Conservation (phyloP, 2,113 vertebrate species). For the Corydoras sp. region DNA sequence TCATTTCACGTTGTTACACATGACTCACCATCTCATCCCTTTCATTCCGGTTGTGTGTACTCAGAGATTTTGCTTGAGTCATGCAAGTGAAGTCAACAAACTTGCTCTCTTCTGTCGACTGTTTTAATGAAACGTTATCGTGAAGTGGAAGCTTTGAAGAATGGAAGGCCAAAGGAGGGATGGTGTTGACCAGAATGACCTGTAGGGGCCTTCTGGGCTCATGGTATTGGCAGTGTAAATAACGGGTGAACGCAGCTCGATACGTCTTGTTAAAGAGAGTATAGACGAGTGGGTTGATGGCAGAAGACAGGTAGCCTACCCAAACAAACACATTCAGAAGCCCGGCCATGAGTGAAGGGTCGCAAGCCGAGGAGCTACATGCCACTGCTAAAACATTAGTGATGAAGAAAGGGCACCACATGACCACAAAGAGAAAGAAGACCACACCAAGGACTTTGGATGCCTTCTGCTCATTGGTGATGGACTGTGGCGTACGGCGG, state of each 20-base stretch:
- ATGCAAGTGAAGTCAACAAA: conserved; percentile 56
- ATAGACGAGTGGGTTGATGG: conserved; percentile 89
- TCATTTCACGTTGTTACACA: conserved; percentile 57
- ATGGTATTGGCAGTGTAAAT: conserved; percentile 83
- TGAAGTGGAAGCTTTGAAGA: conserved; percentile 74
- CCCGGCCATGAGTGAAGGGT: conserved; percentile 65
- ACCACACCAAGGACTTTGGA: conserved; percentile 95
- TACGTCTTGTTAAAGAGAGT: conserved; percentile 93
- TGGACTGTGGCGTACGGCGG: conserved; percentile 78
- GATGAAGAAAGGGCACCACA: conserved; percentile 97
- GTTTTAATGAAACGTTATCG: conserved; percentile 61
- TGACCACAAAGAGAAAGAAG: conserved; percentile 94
- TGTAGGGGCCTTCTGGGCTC: conserved; percentile 85
- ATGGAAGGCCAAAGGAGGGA: conserved; percentile 81
- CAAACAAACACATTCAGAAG: conserved; percentile 91
- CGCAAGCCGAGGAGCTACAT: conserved; percentile 75
- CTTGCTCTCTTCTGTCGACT: conserved; percentile 58
- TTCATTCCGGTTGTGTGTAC: conserved; percentile 10
- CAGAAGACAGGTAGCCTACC: conserved; percentile 92
- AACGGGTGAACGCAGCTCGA: conserved; percentile 83
- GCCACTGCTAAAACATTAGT: conserved; percentile 88
- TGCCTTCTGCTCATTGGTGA: conserved; percentile 93
- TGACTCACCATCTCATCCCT: conserved; percentile 69
- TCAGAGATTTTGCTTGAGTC: conserved; percentile 51
- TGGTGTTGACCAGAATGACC: conserved; percentile 87